A percentile compares a stretch with the other conserved stretches of the same genome.
phyloP scores from a whole-genome alignment of 1,140 invertebrate genomes.

The Ptiloglossa arizonensis region DNA sequence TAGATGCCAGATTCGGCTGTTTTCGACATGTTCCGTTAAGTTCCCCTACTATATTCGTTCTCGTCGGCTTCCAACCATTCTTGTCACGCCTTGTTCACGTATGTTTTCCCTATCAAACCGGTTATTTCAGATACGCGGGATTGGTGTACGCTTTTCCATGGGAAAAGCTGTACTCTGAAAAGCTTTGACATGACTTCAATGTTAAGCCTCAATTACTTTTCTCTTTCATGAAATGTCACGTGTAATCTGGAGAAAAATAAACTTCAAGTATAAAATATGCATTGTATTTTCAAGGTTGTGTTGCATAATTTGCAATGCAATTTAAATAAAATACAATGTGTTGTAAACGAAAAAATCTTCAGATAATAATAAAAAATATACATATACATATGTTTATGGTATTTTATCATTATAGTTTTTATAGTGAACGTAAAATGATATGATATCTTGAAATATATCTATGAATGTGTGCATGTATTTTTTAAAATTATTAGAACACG shows the following conservation, averaged over 20 bases:
- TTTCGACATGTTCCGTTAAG: conserved; percentile 68
- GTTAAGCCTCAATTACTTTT: neutral
- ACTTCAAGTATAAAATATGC: neutral
- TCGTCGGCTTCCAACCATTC: conserved; percentile 60
- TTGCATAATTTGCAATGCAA: neutral
- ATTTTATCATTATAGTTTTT: too few species aligned
- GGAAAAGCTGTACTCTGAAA: neutral
- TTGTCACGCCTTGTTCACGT: conserved; percentile 54
- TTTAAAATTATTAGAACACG: neutral
- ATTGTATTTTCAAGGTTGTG: neutral
- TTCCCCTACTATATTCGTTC: conserved; percentile 67
- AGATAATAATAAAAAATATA: neutral
- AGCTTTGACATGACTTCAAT: conserved; percentile 11
- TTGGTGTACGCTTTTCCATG: conserved; percentile 25
- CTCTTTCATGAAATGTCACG: too few species aligned
- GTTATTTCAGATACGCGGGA: conserved; percentile 41
- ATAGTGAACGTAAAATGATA: neutral
- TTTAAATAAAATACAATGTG: neutral
- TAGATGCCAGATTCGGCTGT: conserved; percentile 62
- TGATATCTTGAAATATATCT: neutral
- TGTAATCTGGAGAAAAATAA: neutral
- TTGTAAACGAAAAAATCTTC: neutral
- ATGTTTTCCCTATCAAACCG: conserved; percentile 49
- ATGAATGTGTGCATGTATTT: neutral
- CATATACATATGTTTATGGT: neutral